Percentiles rank a stretch among this genome's conserved stretches.
Evolutionary conservation across 2,797 vertebrate genomes (phyloP).

Genomic region (Triplophysa bombifrons): DNA sequence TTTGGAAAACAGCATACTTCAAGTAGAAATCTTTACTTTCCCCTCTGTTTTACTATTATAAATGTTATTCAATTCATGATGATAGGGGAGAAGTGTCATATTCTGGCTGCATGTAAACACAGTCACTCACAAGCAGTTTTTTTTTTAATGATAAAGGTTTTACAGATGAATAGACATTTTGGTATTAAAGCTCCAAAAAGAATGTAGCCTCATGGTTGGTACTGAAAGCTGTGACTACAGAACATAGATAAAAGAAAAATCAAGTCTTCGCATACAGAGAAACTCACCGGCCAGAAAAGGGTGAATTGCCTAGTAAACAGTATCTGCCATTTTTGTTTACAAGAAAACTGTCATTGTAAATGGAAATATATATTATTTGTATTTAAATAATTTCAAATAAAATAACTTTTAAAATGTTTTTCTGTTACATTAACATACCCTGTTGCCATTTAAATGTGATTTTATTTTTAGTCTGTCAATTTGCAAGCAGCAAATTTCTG

Average conservation of each 20-base stretch:
- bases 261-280: slow-evolving; percentile 16
- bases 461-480: not conserved
- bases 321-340: slow-evolving; percentile 87
- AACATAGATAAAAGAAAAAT: slow-evolving; percentile 29
- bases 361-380: slow-evolving; percentile 91
- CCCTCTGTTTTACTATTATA: slow-evolving; percentile 20
- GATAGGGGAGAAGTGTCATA: slow-evolving; percentile 50
- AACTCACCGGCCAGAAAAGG: slow-evolving; percentile 43
- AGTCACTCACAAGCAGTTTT: slow-evolving; percentile 22
- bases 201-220: slow-evolving; percentile 76
- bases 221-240: slow-evolving; percentile 56
- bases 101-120: slow-evolving; percentile 49
- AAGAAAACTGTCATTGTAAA: slow-evolving; percentile 90
- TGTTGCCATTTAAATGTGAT: not conserved
- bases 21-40: slow-evolving; percentile 6
- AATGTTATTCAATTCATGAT: slow-evolving; percentile 48
- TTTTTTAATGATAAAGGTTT: slow-evolving; percentile 29
- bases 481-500: not conserved
- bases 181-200: slow-evolving; percentile 70
- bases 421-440: slow-evolving; percentile 12
- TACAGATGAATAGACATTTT: slow-evolving; percentile 35
- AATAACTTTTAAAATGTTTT: slow-evolving; percentile 79
- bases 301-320: slow-evolving; percentile 71
- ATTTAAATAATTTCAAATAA: slow-evolving; percentile 96
- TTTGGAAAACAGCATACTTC: slow-evolving; percentile 37